These are phyloP conservation scores for Otus scops DNA, from an alignment of 2,797 vertebrate genomes.

Conservation along the genomic window DNA sequence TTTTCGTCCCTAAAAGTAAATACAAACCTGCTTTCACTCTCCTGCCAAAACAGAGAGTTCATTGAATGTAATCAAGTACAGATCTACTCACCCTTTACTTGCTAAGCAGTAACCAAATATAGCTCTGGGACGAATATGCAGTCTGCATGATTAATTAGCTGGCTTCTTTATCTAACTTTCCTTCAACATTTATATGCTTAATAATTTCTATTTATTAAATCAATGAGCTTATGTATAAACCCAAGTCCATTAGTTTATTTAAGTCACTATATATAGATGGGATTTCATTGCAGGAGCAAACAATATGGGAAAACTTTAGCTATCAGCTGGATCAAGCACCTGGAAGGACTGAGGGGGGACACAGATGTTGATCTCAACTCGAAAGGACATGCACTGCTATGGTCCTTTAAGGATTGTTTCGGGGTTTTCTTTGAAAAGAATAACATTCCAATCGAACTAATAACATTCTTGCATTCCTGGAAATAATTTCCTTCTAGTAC, in stretches of 20 bases:
- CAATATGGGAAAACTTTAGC: neutral
- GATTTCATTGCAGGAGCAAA: neutral
- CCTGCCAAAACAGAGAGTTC: neutral
- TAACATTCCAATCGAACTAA: neutral
- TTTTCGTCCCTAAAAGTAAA: constrained; percentile 40
- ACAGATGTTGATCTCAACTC: neutral
- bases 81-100: neutral
- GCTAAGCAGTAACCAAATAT: constrained; percentile 37
- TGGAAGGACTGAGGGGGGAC: neutral
- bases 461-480: neutral
- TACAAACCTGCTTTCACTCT: neutral
- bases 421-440: neutral
- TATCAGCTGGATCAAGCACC: neutral
- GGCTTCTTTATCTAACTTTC: constrained; percentile 17
- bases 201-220: constrained; percentile 30
- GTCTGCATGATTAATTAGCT: constrained; percentile 49
- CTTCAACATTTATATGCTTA: neutral
- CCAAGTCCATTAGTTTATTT: neutral
- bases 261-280: neutral
- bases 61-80: constrained; percentile 10
- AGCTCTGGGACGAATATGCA: neutral
- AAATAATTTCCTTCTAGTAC: neutral
- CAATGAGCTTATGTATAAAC: constrained; percentile 8
- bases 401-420: neutral
- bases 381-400: neutral